Evolutionary conservation across 2,888 invertebrate genomes (phyloP), one percentile per base, ranked within the genome.

Genomic region (Leptopilina drosophilae): DNA sequence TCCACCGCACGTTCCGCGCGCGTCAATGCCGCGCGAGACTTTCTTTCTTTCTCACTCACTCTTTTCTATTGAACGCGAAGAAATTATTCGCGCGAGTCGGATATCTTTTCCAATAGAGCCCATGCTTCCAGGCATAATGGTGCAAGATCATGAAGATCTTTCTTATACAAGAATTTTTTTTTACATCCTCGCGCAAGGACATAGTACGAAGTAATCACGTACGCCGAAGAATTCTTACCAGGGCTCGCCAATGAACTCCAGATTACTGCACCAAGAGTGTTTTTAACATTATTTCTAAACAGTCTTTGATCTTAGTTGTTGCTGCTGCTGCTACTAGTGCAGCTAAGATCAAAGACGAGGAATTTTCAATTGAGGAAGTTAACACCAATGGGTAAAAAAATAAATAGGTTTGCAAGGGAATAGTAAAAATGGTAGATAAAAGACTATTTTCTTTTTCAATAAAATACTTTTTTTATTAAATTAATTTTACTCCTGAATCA

Each of bases 1-100:
- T 82, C 80, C 80, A n/a, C 64, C 53, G 64, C 62, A 33, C 78
- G 77, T 73, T 73, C 56, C 73, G n/a, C 56, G 73, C 56, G 73
- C 73, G 73, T 73, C 73, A 73, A 73, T 73, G 73, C 73, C 56
- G 73, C 73, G 56, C 73, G 26, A 56, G 33, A 53, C 56, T 73
- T n/a, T 73, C 33, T 69, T 33, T 69, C 12, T 69, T 26, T 33
- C 56, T 73, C 26, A 56, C 56, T 73, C 73, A 53, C 73, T 73
- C 73, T 73, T 73, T 73, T 73, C 56, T 73, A 73, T 73, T 11
- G 73, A n/a, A 73, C 73, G 33, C 42, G 33, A 33, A 73, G 73
- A 56, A 73, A 73, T 56, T 73, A 73, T 73, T 73, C 73, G 73
- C 73, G 56, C 73, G 40, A 73, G 69, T 69, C 20, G 69, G 33